Evolutionary conservation across 2,888 invertebrate genomes (phyloP).

Genomic region (Euzophera pinguis): DNA sequence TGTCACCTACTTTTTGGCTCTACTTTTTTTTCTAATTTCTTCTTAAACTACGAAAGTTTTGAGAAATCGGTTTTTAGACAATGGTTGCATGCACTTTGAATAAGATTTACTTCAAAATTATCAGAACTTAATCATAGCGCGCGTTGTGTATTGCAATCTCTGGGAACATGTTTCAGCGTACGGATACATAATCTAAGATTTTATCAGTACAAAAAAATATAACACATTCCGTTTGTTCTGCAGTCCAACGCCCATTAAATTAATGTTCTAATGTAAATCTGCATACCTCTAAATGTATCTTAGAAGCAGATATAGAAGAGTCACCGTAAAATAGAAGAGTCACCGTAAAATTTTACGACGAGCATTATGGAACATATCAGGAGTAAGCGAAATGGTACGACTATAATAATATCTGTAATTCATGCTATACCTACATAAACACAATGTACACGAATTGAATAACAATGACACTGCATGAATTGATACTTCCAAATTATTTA

Average conservation of each 20-base stretch:
- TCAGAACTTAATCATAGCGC: too few relatives aligned
- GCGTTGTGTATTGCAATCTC: too few relatives aligned
- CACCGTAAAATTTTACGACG: background rate
- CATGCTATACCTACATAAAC: background rate
- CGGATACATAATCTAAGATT: too few relatives aligned
- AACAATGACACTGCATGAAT: slow-evolving; percentile 28
- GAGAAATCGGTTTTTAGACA: too few relatives aligned
- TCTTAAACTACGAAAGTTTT: too few relatives aligned
- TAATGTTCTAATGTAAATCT: slow-evolving; percentile 10
- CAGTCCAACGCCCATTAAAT: slow-evolving; percentile 12
- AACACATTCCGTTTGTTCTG: background rate
- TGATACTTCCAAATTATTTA: too few relatives aligned
- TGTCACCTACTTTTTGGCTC: too few relatives aligned
- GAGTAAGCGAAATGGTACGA: background rate
- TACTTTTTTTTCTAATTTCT: too few relatives aligned
- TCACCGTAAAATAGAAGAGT: background rate
- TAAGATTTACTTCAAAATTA: too few relatives aligned
- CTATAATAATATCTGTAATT: background rate
- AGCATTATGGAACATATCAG: background rate
- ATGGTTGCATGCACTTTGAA: too few relatives aligned
- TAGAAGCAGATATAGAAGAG: background rate
- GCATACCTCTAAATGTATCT: background rate
- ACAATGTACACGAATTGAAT: slow-evolving; percentile 23
- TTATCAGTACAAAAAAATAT: too few relatives aligned
- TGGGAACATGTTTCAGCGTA: too few relatives aligned